Base-by-base conservation (phyloP, 2,113 vertebrate species). In the human region DNA sequence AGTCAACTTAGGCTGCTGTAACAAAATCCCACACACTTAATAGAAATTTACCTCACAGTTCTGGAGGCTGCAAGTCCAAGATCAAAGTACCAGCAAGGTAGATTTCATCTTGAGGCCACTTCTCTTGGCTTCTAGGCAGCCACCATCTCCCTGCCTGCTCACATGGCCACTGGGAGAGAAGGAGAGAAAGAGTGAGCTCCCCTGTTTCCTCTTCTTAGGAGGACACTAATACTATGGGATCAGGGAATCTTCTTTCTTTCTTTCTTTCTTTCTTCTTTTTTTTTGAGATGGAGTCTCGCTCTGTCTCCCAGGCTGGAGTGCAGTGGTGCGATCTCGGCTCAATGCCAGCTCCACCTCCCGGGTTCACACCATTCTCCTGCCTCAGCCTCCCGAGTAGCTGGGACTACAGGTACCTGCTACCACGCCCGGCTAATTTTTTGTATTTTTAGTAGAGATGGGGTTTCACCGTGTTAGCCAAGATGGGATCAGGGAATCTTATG, bases 81-180 rank as follows among this genome's bases (percentile, higher is more conserved):
- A 30, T 40, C 18, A 18, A 40, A 61, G 27, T 72, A 17, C 7
- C 7, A 6, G 8, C 6, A 20, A 70, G 22, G 18, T 59, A 3
- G 20, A 8, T 18, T 48, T 89, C 32, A 66, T 76, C 64, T 48
- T 5, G 38, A 83, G 40, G 40, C 66, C 20, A 35, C 35, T 32
- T 57, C n/a, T 50, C 27, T 45, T 76, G 23, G 10, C 38, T 43
- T 38, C 5, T 48, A 52, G 59, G 5, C 17, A 4, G 52, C 14
- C 10, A 2, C 23, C 4, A 2, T 68, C 20, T 87, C 35, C 50
- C 14, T 22, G 2, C 17, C 1, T n/a, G 6, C 5, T 40, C 13
- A 7, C 17, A 14, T n/a, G 12, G 11, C 7, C 72, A 27, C 20
- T 48, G 50, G 27, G 35, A 27, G 22, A 72, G 14, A 68, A 40